Evolutionary conservation across 1,140 invertebrate genomes (phyloP).

Genomic region (Oedothorax gibbosus): DNA sequence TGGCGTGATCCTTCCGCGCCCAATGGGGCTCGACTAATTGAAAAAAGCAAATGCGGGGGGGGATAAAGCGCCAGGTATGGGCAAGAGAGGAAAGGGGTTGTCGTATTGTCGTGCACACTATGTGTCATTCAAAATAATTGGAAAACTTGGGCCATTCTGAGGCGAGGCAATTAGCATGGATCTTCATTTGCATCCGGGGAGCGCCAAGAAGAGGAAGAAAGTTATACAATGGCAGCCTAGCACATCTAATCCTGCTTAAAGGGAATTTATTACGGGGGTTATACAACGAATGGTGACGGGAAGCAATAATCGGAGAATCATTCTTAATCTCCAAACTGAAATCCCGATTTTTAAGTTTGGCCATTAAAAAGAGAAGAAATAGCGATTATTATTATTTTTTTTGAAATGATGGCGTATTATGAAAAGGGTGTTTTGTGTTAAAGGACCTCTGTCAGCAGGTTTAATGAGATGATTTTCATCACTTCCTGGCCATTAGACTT

Average conservation of each 20-base stretch:
- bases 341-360: slow-evolving; percentile 31
- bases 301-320: slow-evolving; percentile 43
- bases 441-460: slow-evolving; percentile 1
- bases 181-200: slow-evolving; percentile 56
- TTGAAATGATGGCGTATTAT: slow-evolving; percentile 17
- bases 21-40: slow-evolving; percentile 61
- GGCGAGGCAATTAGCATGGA: slow-evolving; percentile 56
- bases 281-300: slow-evolving; percentile 46
- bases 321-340: slow-evolving; percentile 41
- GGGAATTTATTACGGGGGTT: slow-evolving; percentile 55
- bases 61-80: slow-evolving; percentile 4
- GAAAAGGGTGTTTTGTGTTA: slow-evolving; percentile 1
- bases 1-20: slow-evolving; percentile 11
- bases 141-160: slow-evolving; percentile 59
- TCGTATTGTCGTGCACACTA: slow-evolving; percentile 6
- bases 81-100: slow-evolving; percentile 34
- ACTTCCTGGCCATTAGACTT: no score
- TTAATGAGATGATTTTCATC: no score
- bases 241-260: slow-evolving; percentile 58
- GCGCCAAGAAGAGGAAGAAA: slow-evolving; percentile 36
- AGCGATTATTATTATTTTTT: neutral
- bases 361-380: slow-evolving; percentile 21
- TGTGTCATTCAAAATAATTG: slow-evolving; percentile 60
- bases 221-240: slow-evolving; percentile 45
- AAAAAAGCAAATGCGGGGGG: slow-evolving; percentile 44